A percentile compares a stretch with the other conserved stretches of the same genome.
phyloP scores from a whole-genome alignment of 1,140 invertebrate species.

The Armadillidium nasatum region DNA sequence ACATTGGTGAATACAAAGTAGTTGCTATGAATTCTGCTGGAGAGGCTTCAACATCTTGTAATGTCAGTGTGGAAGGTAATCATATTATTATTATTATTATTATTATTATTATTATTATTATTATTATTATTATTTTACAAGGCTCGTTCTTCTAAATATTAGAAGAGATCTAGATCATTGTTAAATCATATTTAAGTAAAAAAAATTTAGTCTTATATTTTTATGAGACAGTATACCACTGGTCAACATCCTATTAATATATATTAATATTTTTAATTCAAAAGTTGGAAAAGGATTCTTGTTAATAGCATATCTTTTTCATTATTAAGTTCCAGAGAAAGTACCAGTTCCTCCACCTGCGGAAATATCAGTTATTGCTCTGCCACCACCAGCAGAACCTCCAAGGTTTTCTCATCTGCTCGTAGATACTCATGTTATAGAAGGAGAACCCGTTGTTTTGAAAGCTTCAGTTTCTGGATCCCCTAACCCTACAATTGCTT shows the following conservation, averaged over 20 bases:
- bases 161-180: too few species aligned
- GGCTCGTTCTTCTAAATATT: too few species aligned
- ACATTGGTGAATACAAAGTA: slow-evolving; percentile 72
- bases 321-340: slow-evolving; percentile 33
- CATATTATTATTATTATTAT: not conserved
- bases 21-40: slow-evolving; percentile 74
- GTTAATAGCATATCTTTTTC: not conserved
- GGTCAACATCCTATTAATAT: too few species aligned
- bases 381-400: slow-evolving; percentile 29
- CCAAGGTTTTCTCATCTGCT: slow-evolving; percentile 47
- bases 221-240: too few species aligned
- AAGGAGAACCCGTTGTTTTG: slow-evolving; percentile 46
- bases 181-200: too few species aligned
- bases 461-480: slow-evolving; percentile 63
- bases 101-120: too few species aligned
- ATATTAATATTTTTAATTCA: too few species aligned
- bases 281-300: too few species aligned
- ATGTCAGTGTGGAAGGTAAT: slow-evolving; percentile 55
- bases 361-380: not conserved
- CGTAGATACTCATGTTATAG: slow-evolving; percentile 49
- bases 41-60: slow-evolving; percentile 68
- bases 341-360: slow-evolving; percentile 24
- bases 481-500: slow-evolving; percentile 64
- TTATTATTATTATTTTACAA: too few species aligned
- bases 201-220: too few species aligned